Evolutionary conservation across 2,797 vertebrate genomes (phyloP), one percentile per base, ranked within the genome.

Genomic region (Enteromius mattozi): DNA sequence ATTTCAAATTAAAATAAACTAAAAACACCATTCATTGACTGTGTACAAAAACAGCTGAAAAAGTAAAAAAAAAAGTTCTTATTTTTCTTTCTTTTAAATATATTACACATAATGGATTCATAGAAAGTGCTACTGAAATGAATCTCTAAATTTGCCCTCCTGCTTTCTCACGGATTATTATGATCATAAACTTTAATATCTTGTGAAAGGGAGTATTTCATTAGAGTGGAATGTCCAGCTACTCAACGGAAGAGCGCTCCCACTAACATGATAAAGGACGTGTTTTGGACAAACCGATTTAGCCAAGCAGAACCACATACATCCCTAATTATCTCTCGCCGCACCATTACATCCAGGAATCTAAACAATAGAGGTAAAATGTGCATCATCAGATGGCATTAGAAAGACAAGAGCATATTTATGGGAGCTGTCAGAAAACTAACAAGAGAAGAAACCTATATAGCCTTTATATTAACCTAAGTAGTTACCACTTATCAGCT

Each of bases 121-220:
- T 12, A 80, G 12, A 21, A 82, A 87, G 27, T 84, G 59, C 17
- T 12, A 51, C 63, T 59, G n/a, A 71, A 54, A 3, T 30, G 1
- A 27, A 49, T 17, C 27, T 72, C 17, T 42, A 24, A 30, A 24
- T 56, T 56, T n/a, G 37, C 72, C 63, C 35, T 69, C 63, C 70
- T 82, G 66, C 68, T 72, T 87, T 87, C 81, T 86, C 85, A 81
- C 37, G 24, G 42, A 84, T 83, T 81, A 59, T 65, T 82, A 83
- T 78, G 78, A 85, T 42, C 81, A 69, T 86, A 27, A 77, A 83
- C 40, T 66, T 40, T 85, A 88, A 87, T 83, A 40, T 61, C 75
- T 86, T 70, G 56, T 80, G 49, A 87, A 81, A 82, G 72, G 66
- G 30, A 59, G 81, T 30, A 82, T 90, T 91, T 88, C 87, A 91